A percentile compares a stretch with the other conserved stretches of the same genome.
Evolutionary conservation across 2,113 vertebrate species (phyloP).

Genomic region (Synodontis membranacea): DNA sequence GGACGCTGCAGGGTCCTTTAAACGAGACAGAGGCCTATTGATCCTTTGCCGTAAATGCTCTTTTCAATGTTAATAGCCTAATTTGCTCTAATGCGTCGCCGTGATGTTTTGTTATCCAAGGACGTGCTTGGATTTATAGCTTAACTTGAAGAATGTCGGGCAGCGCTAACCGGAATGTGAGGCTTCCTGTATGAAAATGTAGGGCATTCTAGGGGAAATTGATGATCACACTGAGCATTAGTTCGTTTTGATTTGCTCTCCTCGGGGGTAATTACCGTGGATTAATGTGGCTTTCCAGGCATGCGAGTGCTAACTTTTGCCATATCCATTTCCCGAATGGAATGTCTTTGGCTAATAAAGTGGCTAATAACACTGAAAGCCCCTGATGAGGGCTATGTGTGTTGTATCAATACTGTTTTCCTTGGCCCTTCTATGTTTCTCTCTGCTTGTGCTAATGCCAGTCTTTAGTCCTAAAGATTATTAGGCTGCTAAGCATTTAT

Average conservation of each 20-base stretch:
- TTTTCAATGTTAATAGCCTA: conserved; percentile 85
- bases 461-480: conserved; percentile 29
- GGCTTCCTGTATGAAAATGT: conserved; percentile 75
- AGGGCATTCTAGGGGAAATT: conserved; percentile 70
- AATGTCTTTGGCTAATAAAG: conserved; percentile 69
- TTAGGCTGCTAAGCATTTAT: conserved; percentile 4
- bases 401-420: conserved; percentile 40
- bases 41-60: conserved; percentile 86
- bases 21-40: conserved; percentile 89
- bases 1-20: conserved; percentile 89
- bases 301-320: conserved; percentile 70
- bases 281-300: conserved; percentile 72
- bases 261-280: conserved; percentile 75
- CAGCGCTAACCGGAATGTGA: conserved; percentile 63
- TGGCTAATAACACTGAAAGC: conserved; percentile 61
- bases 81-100: conserved; percentile 82
- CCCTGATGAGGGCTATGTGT: conserved; percentile 57
- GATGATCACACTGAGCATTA: conserved; percentile 72
- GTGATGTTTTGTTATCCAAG: conserved; percentile 73
- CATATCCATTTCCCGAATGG: conserved; percentile 68
- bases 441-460: conserved; percentile 1
- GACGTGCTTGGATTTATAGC: conserved; percentile 77
- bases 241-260: conserved; percentile 79
- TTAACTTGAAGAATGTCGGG: conserved; percentile 72
- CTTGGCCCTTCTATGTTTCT: conserved; percentile 6